Evolutionary conservation across 2,113 vertebrate genomes (phyloP).

Genomic region (Uria lomvia): DNA sequence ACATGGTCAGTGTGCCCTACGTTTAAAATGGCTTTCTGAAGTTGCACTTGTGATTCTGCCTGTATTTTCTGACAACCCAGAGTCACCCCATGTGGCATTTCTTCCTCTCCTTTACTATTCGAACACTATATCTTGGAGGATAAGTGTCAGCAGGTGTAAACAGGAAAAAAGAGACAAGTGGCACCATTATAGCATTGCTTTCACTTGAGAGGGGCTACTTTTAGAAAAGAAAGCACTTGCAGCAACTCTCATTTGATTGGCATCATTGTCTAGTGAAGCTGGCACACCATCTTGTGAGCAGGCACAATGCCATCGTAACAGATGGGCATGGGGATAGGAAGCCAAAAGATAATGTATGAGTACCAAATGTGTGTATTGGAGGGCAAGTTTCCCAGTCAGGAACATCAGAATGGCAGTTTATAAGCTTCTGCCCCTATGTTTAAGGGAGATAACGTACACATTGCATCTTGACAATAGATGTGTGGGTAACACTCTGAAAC

Average conservation of each 20-base stretch:
- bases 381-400: conserved; percentile 67
- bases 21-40: background rate
- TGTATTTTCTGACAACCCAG: background rate
- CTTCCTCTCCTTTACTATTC: background rate
- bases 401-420: conserved; percentile 23
- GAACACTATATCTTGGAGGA: background rate
- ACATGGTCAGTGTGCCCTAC: background rate
- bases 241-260: conserved; percentile 53
- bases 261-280: conserved; percentile 66
- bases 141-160: conserved; percentile 64
- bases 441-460: background rate
- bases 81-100: background rate
- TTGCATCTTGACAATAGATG: background rate
- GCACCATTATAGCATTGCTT: conserved; percentile 18
- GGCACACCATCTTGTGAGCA: conserved; percentile 62
- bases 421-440: conserved; percentile 53
- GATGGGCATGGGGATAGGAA: conserved; percentile 65
- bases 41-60: background rate
- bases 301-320: conserved; percentile 65
- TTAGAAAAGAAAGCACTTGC: conserved; percentile 35
- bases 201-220: conserved; percentile 49
- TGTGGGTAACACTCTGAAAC: background rate
- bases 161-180: conserved; percentile 40
- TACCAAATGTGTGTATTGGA: conserved; percentile 69
- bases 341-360: conserved; percentile 72